Evolutionary conservation across 2,113 vertebrate genomes (phyloP).

Genomic region (Macquaria australasica): DNA sequence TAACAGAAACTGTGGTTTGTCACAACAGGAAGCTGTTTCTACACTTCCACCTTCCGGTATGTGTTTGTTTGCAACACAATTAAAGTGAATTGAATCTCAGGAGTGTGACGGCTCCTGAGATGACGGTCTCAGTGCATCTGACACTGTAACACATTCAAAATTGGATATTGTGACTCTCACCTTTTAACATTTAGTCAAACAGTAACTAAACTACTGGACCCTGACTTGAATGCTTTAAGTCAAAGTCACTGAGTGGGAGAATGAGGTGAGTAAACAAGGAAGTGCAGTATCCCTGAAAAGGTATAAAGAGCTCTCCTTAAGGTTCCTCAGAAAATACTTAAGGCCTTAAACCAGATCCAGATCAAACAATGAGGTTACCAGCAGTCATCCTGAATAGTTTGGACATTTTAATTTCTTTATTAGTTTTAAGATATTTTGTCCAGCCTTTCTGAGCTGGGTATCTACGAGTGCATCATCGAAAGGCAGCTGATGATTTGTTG

Average conservation of each 20-base stretch:
- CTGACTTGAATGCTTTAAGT: conserved; percentile 21
- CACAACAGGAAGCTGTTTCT: neutral
- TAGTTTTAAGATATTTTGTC: neutral
- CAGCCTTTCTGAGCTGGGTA: neutral
- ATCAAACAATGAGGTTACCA: neutral
- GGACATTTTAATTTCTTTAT: neutral
- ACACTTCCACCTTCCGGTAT: neutral
- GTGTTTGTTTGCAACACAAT: neutral
- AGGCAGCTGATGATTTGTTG: conserved; percentile 5
- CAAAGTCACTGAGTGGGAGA: conserved; percentile 26
- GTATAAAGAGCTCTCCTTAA: neutral
- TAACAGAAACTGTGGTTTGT: neutral
- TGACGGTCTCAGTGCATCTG: neutral
- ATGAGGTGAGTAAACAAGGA: conserved; percentile 7
- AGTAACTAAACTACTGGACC: conserved; percentile 50
- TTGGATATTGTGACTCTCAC: neutral
- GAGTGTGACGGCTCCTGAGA: neutral
- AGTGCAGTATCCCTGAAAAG: neutral
- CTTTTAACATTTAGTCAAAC: conserved; percentile 33
- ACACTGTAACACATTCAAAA: neutral
- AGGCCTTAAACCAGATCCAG: neutral
- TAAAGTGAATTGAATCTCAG: conserved; percentile 1
- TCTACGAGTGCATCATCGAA: neutral
- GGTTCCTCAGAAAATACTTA: neutral
- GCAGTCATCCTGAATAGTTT: neutral